Base-by-base conservation (phyloP, 1,140 invertebrate genomes). In the Pogonomyrmex californicus region DNA sequence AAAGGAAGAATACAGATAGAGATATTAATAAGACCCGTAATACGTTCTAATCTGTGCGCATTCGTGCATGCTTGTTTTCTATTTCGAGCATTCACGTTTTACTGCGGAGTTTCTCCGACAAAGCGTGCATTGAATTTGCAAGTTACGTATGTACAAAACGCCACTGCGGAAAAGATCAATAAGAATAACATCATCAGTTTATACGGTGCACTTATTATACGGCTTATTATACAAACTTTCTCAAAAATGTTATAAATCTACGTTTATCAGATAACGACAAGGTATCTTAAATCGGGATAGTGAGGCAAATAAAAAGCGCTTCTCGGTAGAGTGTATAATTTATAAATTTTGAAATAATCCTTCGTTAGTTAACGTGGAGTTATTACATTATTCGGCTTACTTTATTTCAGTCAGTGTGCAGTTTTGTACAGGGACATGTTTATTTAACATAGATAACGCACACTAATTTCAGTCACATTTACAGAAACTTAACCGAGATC, bases 241-340 rank as follows among this genome's bases (percentile, higher is more conserved):
- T 33, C 47, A 41, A 58, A 71, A 88, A 78, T 12, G 12, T 54
- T 58, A 62, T 6, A 65, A 14, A 41, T 88, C 38, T 86, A 60
- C n/a, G 36, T 58, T 89, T 88, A 79, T 70, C 17, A 58, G 79
- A 88, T 89, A 88, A 66, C 65, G 88, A 89, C 88, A 88, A 60
- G 65, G 38, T 56, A 47, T 58, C 68, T 89, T 65, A 17, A 56
- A 60, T 79, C 33, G 58, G 23, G 23, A 23, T 23, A 23, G 23
- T 23, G 23, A 23, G n/a, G n/a, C n/a, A n/a, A 44, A 38, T 38
- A 70, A 49, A 30, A 73, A 51, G 68, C 54, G n/a, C 36, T 87
- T 83, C 70, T 66, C 56, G 47, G 49, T 66, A 66, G 41, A 85
- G 56, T 41, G 49, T 33, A 14, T 71, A 41, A 12, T 12, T 41